phyloP scores from a whole-genome alignment of 2,797 vertebrate genomes.

The Neoniphon sammara region DNA sequence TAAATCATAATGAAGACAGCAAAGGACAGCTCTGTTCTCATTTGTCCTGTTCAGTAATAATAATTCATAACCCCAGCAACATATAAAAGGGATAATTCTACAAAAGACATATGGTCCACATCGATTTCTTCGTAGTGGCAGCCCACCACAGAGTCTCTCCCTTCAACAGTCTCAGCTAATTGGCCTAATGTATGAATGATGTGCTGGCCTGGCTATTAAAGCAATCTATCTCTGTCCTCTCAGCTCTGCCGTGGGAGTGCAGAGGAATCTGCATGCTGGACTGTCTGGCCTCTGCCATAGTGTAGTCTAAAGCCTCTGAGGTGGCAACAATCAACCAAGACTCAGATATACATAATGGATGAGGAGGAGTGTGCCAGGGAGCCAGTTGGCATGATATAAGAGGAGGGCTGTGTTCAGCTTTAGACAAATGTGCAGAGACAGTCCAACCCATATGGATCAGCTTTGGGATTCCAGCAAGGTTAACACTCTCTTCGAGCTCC shows the following conservation, averaged over 20 bases:
- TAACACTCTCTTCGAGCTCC: conserved; percentile 53
- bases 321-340: conserved; percentile 71
- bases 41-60: conserved; percentile 73
- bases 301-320: conserved; percentile 54
- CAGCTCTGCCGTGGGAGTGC: conserved; percentile 25
- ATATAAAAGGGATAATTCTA: conserved; percentile 71
- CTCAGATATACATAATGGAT: conserved; percentile 78
- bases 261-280: conserved; percentile 40
- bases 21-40: conserved; percentile 72
- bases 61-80: conserved; percentile 69
- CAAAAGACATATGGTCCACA: conserved; percentile 76
- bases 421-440: conserved; percentile 70
- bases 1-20: conserved; percentile 76
- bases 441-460: conserved; percentile 63
- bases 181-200: conserved; percentile 75
- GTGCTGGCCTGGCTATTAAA: conserved; percentile 52
- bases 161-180: conserved; percentile 71
- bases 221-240: conserved; percentile 51
- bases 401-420: conserved; percentile 68
- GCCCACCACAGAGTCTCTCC: conserved; percentile 57
- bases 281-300: conserved; percentile 33
- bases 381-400: conserved; percentile 72
- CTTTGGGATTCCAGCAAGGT: conserved; percentile 61
- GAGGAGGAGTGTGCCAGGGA: conserved; percentile 61
- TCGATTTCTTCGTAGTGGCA: conserved; percentile 65